Conservation (phyloP, 2,113 vertebrate species). For the Scartelaos histophorus region DNA sequence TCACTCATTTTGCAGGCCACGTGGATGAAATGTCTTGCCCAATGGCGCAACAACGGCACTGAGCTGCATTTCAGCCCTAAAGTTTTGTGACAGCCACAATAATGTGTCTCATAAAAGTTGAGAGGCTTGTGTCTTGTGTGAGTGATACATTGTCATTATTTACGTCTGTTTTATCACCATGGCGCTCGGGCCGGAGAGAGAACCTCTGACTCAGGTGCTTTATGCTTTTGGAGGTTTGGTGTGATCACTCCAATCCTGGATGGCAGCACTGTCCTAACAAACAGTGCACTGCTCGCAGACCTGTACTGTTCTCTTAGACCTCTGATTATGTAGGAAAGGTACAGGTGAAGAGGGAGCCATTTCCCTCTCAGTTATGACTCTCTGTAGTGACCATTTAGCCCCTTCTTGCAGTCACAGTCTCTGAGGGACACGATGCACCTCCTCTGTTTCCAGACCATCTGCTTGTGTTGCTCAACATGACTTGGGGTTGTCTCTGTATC, state of each 20-base stretch:
- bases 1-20: neutral
- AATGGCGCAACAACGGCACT: neutral
- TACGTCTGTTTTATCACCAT: constrained; percentile 38
- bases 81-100: neutral
- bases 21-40: neutral
- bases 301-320: constrained; percentile 31
- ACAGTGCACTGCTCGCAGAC: constrained; percentile 51
- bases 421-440: neutral
- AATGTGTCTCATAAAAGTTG: constrained; percentile 14
- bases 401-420: neutral
- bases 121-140: neutral
- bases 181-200: constrained; percentile 31
- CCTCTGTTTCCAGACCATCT: neutral
- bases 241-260: constrained; percentile 54
- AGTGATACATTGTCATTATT: constrained; percentile 12
- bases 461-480: neutral
- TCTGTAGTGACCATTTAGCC: neutral
- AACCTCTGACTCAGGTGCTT: constrained; percentile 24
- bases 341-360: neutral
- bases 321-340: neutral
- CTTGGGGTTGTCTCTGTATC: neutral
- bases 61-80: neutral
- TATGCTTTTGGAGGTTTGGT: constrained; percentile 57
- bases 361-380: neutral
- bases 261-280: constrained; percentile 58